Base-by-base conservation (phyloP, 2,888 invertebrate genomes). In the Euzophera pinguis region DNA sequence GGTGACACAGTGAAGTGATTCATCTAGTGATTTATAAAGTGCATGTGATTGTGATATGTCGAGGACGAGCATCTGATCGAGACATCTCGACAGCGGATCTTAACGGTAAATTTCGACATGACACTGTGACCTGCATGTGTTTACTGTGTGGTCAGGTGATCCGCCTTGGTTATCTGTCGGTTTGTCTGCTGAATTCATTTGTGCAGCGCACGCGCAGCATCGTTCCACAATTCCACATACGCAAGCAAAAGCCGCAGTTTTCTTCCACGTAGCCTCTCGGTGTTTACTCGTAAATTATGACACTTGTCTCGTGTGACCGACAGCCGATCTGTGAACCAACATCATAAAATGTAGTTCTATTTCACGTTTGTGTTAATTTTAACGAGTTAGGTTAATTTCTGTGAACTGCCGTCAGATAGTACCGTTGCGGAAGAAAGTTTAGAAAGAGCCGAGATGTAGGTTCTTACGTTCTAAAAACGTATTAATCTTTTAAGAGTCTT, bases 221-320 rank as follows among this genome's bases (percentile, higher is more conserved):
- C 68, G 76, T 75, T 72, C 78, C 64, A 78, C 73, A 75, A 75
- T 75, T 72, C 78, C 64, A 78, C 73, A 75, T 78, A 69, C 57
- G 60, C 51, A 58, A 55, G 65, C 66, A 65, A 69, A 65, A 69
- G 64, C 62, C 69, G 63, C 65, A 60, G 58, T 63, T 62, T 67
- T 64, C 69, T 77, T 85, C 85, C 85, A 88, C 86, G 87, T 86
- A 78, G 81, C 65, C 71, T 69, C 66, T 73, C 75, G 73, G 70
- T 87, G 84, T 87, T 85, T 86, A 84, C 84, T 69, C 80, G 81
- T 79, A 78, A 86, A 82, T 82, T 86, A 81, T 84, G 81, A 84
- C 86, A 84, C 78, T 67, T 63, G 65, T 62, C 60, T 22, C 59
- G 64, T 60, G 63, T 59, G 57, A 61, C 55, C 53, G 60, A 58